Conservation (phyloP, 2,797 vertebrate species). For the Apogon talboti region DNA sequence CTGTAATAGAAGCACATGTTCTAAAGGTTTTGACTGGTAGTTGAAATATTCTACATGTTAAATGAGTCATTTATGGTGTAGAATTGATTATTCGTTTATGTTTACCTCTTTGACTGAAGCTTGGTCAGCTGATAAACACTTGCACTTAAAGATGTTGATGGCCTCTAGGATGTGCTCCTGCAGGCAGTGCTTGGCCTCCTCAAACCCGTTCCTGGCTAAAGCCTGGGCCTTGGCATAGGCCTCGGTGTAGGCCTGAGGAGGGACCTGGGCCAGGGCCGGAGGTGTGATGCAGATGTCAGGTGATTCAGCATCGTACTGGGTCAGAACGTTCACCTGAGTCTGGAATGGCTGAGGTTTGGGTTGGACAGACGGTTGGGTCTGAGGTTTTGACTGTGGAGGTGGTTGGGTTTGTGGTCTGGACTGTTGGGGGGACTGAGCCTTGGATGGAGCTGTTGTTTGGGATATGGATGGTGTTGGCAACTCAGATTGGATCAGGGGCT, state of each 20-base stretch:
- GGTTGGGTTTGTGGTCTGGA: conserved; percentile 34
- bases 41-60: too few relatives aligned
- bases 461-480: conserved; percentile 1
- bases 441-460: conserved; percentile 13
- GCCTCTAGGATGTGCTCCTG: conserved; percentile 88
- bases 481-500: conserved; percentile 7
- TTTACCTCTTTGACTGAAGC: conserved; percentile 87
- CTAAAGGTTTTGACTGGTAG: too few relatives aligned
- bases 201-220: conserved; percentile 85
- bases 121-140: conserved; percentile 73
- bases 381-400: conserved; percentile 24
- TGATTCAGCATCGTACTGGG: conserved; percentile 60
- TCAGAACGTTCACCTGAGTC: conserved; percentile 43
- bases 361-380: conserved; percentile 32
- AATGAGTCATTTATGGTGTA: not conserved
- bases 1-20: too few relatives aligned
- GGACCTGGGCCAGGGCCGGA: conserved; percentile 71
- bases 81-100: not conserved
- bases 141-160: conserved; percentile 83
- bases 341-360: conserved; percentile 46
- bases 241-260: conserved; percentile 81
- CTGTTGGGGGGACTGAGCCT: conserved; percentile 27
- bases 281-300: conserved; percentile 63
- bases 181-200: conserved; percentile 89
- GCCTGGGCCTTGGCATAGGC: conserved; percentile 80